Evolutionary conservation across 2,113 vertebrate species (phyloP).

Genomic region (Pipa parva): DNA sequence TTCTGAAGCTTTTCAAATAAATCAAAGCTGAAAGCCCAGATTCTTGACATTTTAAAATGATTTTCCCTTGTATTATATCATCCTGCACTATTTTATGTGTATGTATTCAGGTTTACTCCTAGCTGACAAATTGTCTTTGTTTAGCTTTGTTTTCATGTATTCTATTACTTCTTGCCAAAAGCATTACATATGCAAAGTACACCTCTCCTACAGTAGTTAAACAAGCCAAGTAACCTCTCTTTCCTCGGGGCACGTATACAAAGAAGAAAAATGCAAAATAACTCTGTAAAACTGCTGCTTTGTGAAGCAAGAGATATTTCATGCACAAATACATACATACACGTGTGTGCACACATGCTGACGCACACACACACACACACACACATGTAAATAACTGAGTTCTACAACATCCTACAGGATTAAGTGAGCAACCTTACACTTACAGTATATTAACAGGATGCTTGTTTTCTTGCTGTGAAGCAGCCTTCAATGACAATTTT

Average conservation of each 20-base stretch:
- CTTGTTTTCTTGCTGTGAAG: conserved; percentile 41
- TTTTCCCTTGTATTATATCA: conserved; percentile 37
- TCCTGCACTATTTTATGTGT: conserved; percentile 35
- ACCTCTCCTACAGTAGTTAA: conserved; percentile 52
- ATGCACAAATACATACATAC: conserved; percentile 12
- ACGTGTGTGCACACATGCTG: too few species aligned
- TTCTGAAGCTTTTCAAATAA: conserved; percentile 4
- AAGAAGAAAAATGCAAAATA: conserved; percentile 55
- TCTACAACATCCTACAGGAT: not conserved
- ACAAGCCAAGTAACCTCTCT: conserved; percentile 53
- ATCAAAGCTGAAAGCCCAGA: not conserved
- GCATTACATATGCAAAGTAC: conserved; percentile 53
- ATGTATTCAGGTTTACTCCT: conserved; percentile 46
- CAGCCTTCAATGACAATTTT: conserved; percentile 32
- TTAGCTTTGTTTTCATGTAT: conserved; percentile 48
- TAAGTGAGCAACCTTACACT: conserved; percentile 29
- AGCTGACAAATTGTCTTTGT: conserved; percentile 54
- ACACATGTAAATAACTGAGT: too few species aligned
- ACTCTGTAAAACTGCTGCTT: conserved; percentile 55
- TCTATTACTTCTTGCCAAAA: conserved; percentile 57
- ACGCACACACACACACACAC: not conserved
- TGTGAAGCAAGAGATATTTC: conserved; percentile 26
- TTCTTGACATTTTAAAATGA: not conserved
- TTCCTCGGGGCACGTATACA: conserved; percentile 56
- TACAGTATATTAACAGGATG: conserved; percentile 24